phyloP scores from a whole-genome alignment of 2,888 invertebrate genomes.

The Apodemia zela region DNA sequence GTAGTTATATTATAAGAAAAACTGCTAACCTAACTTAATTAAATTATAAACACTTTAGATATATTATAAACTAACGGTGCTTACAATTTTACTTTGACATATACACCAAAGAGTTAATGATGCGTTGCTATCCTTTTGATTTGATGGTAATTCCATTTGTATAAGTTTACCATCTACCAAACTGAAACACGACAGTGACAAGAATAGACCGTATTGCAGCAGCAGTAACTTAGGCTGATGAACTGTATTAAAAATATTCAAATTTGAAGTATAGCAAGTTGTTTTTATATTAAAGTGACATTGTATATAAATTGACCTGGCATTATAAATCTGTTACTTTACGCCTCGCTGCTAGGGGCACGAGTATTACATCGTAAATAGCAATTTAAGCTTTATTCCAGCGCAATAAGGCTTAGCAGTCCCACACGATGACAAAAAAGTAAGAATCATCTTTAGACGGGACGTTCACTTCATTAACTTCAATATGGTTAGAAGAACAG shows the following conservation, averaged over 20 bases:
- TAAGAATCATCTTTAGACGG: constrained; percentile 12
- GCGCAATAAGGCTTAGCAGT: constrained; percentile 21
- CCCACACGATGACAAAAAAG: not conserved
- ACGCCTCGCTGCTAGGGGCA: constrained; percentile 47
- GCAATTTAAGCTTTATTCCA: constrained; percentile 21
- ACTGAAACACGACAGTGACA: too few species aligned
- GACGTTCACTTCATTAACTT: constrained; percentile 7
- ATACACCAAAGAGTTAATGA: too few species aligned
- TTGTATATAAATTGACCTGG: constrained; percentile 31
- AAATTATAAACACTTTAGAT: too few species aligned
- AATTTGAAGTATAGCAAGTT: constrained; percentile 16
- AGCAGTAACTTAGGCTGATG: too few species aligned
- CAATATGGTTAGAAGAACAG: constrained; percentile 5
- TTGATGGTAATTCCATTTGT: too few species aligned
- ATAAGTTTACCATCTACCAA: too few species aligned
- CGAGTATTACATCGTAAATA: constrained; percentile 17
- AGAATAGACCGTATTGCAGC: too few species aligned
- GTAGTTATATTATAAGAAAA: too few species aligned
- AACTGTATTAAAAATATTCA: not conserved
- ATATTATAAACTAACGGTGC: too few species aligned
- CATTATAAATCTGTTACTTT: constrained; percentile 49
- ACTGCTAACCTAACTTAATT: too few species aligned
- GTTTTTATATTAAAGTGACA: constrained; percentile 1
- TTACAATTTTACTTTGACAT: too few species aligned
- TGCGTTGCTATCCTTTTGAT: too few species aligned